Base-by-base conservation (phyloP, 1,140 invertebrate genomes). In the Drosophila santomea region DNA sequence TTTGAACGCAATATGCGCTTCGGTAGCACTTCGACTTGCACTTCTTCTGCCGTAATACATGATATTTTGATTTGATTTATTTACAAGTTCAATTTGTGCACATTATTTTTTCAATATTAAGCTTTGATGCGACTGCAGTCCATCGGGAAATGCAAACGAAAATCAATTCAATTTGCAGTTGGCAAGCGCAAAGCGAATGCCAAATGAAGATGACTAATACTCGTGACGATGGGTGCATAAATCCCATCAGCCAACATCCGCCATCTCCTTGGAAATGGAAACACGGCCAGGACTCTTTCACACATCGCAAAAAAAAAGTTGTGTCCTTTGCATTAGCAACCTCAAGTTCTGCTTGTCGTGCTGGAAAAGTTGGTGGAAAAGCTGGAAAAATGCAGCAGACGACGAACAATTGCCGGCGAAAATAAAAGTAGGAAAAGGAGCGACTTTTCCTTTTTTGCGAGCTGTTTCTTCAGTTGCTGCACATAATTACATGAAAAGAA, bases 21-120 rank as follows among this genome's bases (percentile, higher is more conserved):
- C 28, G 55, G 63, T 73, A 57, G 44, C 66, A 66, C 54, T 56
- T 47, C 43, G 32, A 45, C 50, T 76, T 20, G 20, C 20, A 20
- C 50, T 76, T 61, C 51, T 73, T 17, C 38, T 44, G 38, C 25
- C 44, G 38, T 57, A 82, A 66, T 73, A 83, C 79, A 73, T 79
- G 71, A 83, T 79, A 83, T 88, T 86, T 79, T 75, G 80, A 88
- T 88, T 86, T 86, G 79, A 86, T 88, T 86, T 86, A 88, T 83
- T 86, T 86, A 88, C 68, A 83, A 89, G 67, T 88, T 88, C 83
- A 88, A 89, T 88, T 89, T 88, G 76, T 89, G 73, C 76, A 76
- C 72, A 88, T 88, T 89, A 83, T 77, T 89, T 80, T 80, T 60
- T 45, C 75, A 76, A 82, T 80, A 63, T 80, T 74, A 71, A 88